Percentiles rank a stretch among this genome's conserved stretches.
Evolutionary conservation across 2,797 vertebrate species (phyloP).

Genomic region (Xenopus petersii): DNA sequence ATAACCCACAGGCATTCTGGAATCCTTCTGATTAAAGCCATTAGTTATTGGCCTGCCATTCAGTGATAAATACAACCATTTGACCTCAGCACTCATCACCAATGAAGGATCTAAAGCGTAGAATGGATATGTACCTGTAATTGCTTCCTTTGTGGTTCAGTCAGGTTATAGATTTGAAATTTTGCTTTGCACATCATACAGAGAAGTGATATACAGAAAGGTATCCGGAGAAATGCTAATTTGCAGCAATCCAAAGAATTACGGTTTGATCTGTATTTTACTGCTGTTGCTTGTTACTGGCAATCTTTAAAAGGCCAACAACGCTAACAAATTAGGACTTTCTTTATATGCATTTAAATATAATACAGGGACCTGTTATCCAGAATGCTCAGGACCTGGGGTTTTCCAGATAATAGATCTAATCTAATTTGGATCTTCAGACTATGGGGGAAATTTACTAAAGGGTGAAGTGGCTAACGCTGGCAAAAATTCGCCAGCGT

Average conservation of each 20-base stretch:
- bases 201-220: not conserved
- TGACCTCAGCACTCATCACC: not conserved
- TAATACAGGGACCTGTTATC: no score
- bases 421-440: no score
- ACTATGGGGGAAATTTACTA: no score
- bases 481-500: no score
- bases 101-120: not conserved
- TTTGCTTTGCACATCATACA: not conserved
- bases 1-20: not conserved
- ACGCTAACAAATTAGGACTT: no score
- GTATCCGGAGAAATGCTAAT: not conserved
- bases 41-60: not conserved
- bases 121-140: not conserved
- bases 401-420: no score
- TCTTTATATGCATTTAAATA: no score
- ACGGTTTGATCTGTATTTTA: no score
- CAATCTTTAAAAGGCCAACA: not conserved
- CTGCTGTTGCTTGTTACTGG: not conserved
- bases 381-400: no score
- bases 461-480: no score
- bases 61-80: not conserved
- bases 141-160: not conserved
- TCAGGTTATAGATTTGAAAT: not conserved
- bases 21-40: slow-evolving; percentile 6
- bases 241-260: not conserved